Conservation (phyloP, 2,888 invertebrate species). For the Yponomeuta malinellus region DNA sequence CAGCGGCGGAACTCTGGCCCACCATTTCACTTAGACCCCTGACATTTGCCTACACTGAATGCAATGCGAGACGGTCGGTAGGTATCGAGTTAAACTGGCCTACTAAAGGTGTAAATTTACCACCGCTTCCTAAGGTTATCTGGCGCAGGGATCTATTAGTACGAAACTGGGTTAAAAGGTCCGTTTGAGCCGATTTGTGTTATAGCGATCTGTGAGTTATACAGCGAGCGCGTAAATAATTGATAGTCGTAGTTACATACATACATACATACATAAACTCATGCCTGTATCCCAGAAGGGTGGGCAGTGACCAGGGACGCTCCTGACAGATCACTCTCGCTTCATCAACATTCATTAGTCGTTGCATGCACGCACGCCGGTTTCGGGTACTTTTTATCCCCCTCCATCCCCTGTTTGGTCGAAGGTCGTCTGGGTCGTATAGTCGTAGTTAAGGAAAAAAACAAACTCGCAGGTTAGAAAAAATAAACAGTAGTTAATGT, state of each 20-base stretch:
- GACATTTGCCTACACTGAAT: not conserved
- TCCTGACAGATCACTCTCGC: too few species aligned
- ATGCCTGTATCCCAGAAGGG: too few species aligned
- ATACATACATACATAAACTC: too few species aligned
- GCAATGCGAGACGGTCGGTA: not conserved
- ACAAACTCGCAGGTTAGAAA: too few species aligned
- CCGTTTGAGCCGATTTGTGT: constrained; percentile 3
- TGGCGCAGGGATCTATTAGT: constrained; percentile 33
- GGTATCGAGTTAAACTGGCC: constrained; percentile 31
- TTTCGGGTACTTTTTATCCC: too few species aligned
- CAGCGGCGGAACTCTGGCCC: not conserved
- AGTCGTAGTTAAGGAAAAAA: too few species aligned
- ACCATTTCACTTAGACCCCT: not conserved
- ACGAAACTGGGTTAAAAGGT: constrained; percentile 32
- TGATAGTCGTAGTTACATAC: not conserved
- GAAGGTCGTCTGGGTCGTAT: too few species aligned
- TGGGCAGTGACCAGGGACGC: too few species aligned
- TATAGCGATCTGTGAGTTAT: not conserved
- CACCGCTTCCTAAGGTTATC: constrained; percentile 35
- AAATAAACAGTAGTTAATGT: too few species aligned
- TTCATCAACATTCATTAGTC: too few species aligned
- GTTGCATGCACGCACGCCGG: too few species aligned
- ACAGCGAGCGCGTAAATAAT: not conserved
- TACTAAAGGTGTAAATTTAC: constrained; percentile 29
- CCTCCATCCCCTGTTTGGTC: too few species aligned